Base-by-base conservation (phyloP, 1,140 invertebrate genomes). In the Heliconius hermathena region DNA sequence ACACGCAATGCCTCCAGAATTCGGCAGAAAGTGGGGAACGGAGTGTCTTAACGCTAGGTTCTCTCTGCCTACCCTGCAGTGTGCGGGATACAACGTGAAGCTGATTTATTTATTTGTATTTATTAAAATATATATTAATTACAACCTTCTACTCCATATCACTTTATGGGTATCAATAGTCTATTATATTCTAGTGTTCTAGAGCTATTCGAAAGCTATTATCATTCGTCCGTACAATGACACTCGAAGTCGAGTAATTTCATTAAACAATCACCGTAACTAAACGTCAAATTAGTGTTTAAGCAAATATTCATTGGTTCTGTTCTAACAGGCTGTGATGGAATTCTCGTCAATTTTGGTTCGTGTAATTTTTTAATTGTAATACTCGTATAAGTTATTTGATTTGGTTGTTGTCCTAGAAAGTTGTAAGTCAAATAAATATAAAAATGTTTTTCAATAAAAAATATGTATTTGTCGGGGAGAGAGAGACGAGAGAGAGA, bases 181-280 rank as follows among this genome's bases (percentile, higher is more conserved):
- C 54, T 60, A 46, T 9, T 60, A 52, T 57, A 57, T 57, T 57
- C 54, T 57, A 57, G 54, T 57, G n/a, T 57, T 11, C 54, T 57
- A 57, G n/a, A 1, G n/a, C n/a, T n/a, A 57, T 57, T 57, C 8
- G 8, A 57, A 57, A 57, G 54, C n/a, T 9, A 0, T 57, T 57
- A 22, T 57, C 54, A n/a, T 0, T 22, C n/a, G 54, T 57, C 54
- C n/a, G 9, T 6, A 57, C n/a, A 57, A 57, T 22, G 54, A 11
- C 54, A 57, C 54, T 57, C n/a, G 2, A 60, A 60, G 18, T 26
- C 20, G 8, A 60, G 54, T 60, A n/a, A 54, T 54, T 60, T 60
- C 54, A 60, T 60, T 60, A 26, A 60, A n/a, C 54, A 26, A 9
- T 26, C 20, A 60, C 0, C n/a, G 54, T 60, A 22, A 60, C 54